Percentiles rank a stretch among this genome's conserved stretches.
These are phyloP conservation scores for Naja naja DNA, from an alignment of 2,113 vertebrate species.

Conservation along the genomic window DNA sequence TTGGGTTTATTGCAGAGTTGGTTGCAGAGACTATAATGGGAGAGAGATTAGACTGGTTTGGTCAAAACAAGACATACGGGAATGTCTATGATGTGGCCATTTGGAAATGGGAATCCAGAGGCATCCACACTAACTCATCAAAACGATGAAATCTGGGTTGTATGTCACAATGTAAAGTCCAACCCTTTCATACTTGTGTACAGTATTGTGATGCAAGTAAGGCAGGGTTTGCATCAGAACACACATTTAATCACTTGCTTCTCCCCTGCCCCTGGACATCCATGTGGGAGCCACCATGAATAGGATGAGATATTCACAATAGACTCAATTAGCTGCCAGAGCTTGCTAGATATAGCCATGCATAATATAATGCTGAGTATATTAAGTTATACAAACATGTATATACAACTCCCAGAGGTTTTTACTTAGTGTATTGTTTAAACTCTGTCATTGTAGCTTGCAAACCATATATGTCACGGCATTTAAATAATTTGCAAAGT, in stretches of 20 bases:
- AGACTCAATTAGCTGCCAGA: neutral
- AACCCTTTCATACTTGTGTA: neutral
- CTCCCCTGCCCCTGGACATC: neutral
- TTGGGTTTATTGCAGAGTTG: neutral
- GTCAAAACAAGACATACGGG: neutral
- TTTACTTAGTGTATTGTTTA: neutral
- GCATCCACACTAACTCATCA: neutral
- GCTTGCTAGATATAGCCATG: neutral
- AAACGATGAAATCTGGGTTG: neutral
- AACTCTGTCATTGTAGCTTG: neutral
- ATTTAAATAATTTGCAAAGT: neutral
- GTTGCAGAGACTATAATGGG: neutral
- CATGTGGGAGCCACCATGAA: neutral
- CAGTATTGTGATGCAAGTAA: neutral
- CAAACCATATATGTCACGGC: neutral
- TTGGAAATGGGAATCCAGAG: neutral
- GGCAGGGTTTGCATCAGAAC: neutral
- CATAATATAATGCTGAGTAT: neutral
- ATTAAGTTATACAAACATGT: neutral
- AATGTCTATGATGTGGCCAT: neutral
- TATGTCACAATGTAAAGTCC: neutral
- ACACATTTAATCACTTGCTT: neutral
- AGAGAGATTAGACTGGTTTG: neutral
- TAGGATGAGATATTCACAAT: neutral
- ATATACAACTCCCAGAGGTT: neutral